Conservation (phyloP, 2,888 invertebrate species). For the Entomobrya multifasciata region DNA sequence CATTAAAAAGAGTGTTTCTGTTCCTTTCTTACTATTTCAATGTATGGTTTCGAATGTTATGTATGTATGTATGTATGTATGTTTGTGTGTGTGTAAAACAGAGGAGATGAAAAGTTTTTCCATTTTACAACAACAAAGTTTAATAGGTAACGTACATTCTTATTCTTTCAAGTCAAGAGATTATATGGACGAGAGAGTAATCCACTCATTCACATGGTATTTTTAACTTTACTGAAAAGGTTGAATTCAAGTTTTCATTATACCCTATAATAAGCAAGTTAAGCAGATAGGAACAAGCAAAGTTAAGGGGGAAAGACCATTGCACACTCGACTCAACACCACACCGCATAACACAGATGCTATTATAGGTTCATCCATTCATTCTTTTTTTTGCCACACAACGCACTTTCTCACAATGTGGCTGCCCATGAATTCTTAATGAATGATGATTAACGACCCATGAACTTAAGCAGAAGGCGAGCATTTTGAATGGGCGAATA, state of each 20-base stretch:
- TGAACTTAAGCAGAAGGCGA: slow-evolving; percentile 36
- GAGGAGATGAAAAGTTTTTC: slow-evolving; percentile 12
- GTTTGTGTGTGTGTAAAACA: not conserved
- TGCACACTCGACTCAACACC: too few relatives aligned
- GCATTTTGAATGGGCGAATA: not conserved
- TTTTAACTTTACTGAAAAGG: too few relatives aligned
- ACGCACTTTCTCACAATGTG: slow-evolving; percentile 55
- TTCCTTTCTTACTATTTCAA: too few relatives aligned
- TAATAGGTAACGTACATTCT: too few relatives aligned
- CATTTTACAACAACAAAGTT: slow-evolving; percentile 1
- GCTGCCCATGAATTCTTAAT: slow-evolving; percentile 61
- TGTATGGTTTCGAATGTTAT: too few relatives aligned
- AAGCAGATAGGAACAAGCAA: too few relatives aligned
- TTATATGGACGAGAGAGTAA: too few relatives aligned
- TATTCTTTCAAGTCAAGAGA: too few relatives aligned
- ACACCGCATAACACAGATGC: slow-evolving; percentile 22
- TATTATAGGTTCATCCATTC: slow-evolving; percentile 33
- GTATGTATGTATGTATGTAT: not conserved
- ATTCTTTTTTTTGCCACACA: slow-evolving; percentile 38
- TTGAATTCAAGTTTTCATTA: too few relatives aligned
- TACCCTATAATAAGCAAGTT: too few relatives aligned
- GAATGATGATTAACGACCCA: slow-evolving; percentile 64
- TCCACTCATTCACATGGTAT: too few relatives aligned
- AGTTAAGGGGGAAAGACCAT: not conserved
- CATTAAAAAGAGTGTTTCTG: not conserved